phyloP scores from a whole-genome alignment of 1,140 invertebrate species.

The Drosophila novamexicana region DNA sequence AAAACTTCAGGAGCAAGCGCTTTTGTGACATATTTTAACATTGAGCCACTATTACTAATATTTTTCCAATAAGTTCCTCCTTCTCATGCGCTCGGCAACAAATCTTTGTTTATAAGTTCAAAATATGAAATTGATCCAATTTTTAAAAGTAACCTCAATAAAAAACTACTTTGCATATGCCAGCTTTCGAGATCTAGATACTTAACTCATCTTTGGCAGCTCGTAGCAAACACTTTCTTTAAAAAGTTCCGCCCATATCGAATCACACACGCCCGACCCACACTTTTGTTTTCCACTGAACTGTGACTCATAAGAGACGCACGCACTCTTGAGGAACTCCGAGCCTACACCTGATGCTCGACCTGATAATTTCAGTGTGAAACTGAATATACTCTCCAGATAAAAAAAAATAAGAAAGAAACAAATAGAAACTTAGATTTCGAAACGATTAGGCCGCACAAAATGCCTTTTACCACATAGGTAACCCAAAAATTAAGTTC shows the following conservation, averaged over 20 bases:
- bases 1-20: too few species aligned
- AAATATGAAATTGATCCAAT: constrained; percentile 27
- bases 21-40: too few species aligned
- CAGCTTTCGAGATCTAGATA: constrained; percentile 39
- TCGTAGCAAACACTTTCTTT: constrained; percentile 69
- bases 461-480: constrained; percentile 51
- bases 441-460: constrained; percentile 70
- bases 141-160: constrained; percentile 2
- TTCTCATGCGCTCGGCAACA: constrained; percentile 10
- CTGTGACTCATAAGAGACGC: constrained; percentile 51
- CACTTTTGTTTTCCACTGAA: constrained; percentile 65
- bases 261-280: constrained; percentile 49
- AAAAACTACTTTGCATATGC: constrained; percentile 34
- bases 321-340: background rate
- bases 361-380: constrained; percentile 47
- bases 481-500: constrained; percentile 44
- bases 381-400: constrained; percentile 31
- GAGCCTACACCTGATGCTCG: constrained; percentile 37
- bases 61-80: background rate
- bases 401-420: background rate
- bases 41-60: too few species aligned
- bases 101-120: constrained; percentile 7
- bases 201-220: constrained; percentile 70
- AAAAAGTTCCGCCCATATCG: constrained; percentile 65
- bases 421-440: constrained; percentile 64